These are phyloP conservation scores for Xanthorhoe designata DNA, from an alignment of 2,888 invertebrate genomes.

Conservation along the genomic window DNA sequence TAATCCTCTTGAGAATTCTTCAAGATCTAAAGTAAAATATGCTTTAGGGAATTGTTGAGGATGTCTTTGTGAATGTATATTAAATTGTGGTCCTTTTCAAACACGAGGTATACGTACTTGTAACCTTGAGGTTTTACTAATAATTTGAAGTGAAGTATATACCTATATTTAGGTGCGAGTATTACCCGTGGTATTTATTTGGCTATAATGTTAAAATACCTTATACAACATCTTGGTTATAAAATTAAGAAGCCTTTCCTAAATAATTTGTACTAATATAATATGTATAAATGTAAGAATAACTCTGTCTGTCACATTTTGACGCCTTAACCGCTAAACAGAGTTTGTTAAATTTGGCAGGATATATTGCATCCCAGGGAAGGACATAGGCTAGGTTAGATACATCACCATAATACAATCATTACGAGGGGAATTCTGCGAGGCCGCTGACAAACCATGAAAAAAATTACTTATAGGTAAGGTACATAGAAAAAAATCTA, in stretches of 20 bases:
- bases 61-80: constrained; percentile 22
- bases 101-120: constrained; percentile 7
- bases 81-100: constrained; percentile 29
- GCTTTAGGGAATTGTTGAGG: constrained; percentile 2
- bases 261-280: neutral
- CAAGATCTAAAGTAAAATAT: constrained; percentile 10
- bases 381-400: too few species aligned
- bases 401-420: too few species aligned
- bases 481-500: too few species aligned
- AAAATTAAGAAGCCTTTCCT: neutral
- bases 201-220: neutral
- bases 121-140: neutral
- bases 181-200: neutral
- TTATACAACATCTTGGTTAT: neutral
- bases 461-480: too few species aligned
- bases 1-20: constrained; percentile 11
- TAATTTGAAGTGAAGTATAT: neutral
- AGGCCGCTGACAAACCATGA: too few species aligned
- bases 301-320: too few species aligned
- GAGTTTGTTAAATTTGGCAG: too few species aligned
- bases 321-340: too few species aligned
- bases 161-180: neutral
- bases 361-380: too few species aligned
- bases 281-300: too few species aligned
- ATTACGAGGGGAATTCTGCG: too few species aligned